These are phyloP conservation scores for Oligia strigilis DNA, from an alignment of 2,888 invertebrate species.

Conservation along the genomic window DNA sequence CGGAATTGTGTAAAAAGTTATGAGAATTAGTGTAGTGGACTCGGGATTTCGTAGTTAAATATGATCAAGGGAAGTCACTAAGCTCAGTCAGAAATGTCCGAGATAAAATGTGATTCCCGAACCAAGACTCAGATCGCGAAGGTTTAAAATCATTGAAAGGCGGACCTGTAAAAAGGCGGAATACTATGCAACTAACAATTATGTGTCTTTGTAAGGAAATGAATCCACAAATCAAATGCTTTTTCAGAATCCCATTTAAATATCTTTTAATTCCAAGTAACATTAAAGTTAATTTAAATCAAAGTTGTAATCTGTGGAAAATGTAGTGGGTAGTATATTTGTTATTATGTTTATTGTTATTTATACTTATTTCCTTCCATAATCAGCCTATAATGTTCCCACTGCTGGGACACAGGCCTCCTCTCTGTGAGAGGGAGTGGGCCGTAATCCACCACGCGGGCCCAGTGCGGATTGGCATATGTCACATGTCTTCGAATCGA, in stretches of 20 bases:
- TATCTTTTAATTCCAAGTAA: too few relatives aligned
- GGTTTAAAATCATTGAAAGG: neutral
- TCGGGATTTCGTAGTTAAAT: neutral
- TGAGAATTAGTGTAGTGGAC: constrained; percentile 21
- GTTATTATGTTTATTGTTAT: too few relatives aligned
- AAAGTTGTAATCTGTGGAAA: too few relatives aligned
- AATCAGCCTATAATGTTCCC: too few relatives aligned
- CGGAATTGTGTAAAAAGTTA: constrained; percentile 6
- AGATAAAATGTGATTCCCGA: neutral
- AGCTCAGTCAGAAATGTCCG: neutral
- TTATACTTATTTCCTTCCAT: too few relatives aligned
- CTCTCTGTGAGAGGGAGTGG: too few relatives aligned
- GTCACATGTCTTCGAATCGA: too few relatives aligned
- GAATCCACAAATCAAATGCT: neutral
- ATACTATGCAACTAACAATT: neutral
- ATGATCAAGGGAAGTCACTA: neutral
- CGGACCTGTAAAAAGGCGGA: neutral
- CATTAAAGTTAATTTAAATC: too few relatives aligned
- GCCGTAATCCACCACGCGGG: too few relatives aligned
- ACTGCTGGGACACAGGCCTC: too few relatives aligned
- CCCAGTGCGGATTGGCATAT: too few relatives aligned
- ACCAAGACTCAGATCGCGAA: neutral
- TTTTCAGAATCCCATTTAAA: neutral
- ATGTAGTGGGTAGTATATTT: too few relatives aligned
- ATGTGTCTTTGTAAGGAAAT: neutral